Evolutionary conservation across 30 jellyfish, hydroid and myxozoan species (phyloP).

Genomic region (Aurelia sp.): DNA sequence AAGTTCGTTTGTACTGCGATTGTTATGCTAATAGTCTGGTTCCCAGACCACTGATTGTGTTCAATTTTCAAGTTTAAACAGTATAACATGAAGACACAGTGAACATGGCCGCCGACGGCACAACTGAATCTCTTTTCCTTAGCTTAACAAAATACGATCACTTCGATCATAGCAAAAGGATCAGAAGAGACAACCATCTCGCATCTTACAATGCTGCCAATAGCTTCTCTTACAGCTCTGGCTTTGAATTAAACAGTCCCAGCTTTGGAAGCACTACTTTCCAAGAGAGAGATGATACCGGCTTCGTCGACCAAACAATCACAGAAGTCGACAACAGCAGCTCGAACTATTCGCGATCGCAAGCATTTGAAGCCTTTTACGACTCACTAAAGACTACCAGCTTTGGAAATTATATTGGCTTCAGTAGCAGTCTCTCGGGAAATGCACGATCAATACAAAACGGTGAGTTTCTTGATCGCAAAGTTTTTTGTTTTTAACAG

Average conservation of each 20-base stretch:
- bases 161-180: conserved; percentile 46
- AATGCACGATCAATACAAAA: conserved; percentile 74
- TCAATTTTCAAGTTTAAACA: conserved; percentile 30
- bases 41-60: conserved; percentile 64
- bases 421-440: conserved; percentile 52
- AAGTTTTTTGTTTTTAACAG: conserved; percentile 25
- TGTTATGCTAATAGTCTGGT: conserved; percentile 74
- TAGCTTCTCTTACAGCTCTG: conserved; percentile 90
- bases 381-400: conserved; percentile 29
- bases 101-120: conserved; percentile 75
- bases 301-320: conserved; percentile 46
- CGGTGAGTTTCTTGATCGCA: conserved; percentile 35
- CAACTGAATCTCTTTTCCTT: conserved; percentile 74
- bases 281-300: conserved; percentile 59
- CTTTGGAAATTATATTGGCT: conserved; percentile 45
- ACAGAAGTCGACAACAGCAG: neutral
- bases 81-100: conserved; percentile 64
- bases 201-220: conserved; percentile 42
- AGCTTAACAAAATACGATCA: conserved; percentile 40
- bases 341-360: conserved; percentile 8
- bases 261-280: conserved; percentile 11
- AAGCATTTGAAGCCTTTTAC: conserved; percentile 53
- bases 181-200: conserved; percentile 60
- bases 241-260: conserved; percentile 77
- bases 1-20: neutral